Evolutionary conservation across 2,888 invertebrate species (phyloP).

Genomic region (Pachycephus smyrnensis): DNA sequence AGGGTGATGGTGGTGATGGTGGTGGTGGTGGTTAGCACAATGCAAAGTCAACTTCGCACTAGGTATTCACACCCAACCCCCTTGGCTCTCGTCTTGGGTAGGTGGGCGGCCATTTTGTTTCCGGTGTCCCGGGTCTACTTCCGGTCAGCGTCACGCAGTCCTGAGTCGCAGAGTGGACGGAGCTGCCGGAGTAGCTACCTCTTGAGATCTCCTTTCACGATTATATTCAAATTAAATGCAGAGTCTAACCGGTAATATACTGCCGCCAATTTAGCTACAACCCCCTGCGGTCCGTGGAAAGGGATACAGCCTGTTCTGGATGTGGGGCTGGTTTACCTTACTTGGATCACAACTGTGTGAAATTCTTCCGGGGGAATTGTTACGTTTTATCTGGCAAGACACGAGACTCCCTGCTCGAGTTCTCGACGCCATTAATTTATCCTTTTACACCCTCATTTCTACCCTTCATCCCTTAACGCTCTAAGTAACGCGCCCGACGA

Average conservation of each 20-base stretch:
- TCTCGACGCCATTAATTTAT: slow-evolving; percentile 13
- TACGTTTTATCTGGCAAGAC: slow-evolving; percentile 26
- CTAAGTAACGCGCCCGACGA: too few species aligned
- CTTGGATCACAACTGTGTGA: slow-evolving; percentile 25
- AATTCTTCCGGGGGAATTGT: slow-evolving; percentile 24
- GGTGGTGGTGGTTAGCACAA: slow-evolving; percentile 41
- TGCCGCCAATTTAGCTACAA: slow-evolving; percentile 66
- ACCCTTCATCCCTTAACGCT: too few species aligned
- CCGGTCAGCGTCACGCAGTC: slow-evolving; percentile 66
- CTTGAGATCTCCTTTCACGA: slow-evolving; percentile 63
- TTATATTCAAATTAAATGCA: slow-evolving; percentile 68
- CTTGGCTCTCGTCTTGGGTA: slow-evolving; percentile 20
- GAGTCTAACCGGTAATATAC: slow-evolving; percentile 65
- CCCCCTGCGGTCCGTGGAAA: slow-evolving; percentile 41
- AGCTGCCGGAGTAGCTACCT: slow-evolving; percentile 47
- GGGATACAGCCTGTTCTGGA: slow-evolving; percentile 4
- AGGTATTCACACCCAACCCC: slow-evolving; percentile 41
- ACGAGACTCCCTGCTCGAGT: background rate
- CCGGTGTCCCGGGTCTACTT: slow-evolving; percentile 65
- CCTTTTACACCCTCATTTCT: background rate
- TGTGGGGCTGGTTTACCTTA: slow-evolving; percentile 56
- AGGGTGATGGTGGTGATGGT: too few species aligned
- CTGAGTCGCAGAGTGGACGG: slow-evolving; percentile 55
- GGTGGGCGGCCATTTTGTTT: slow-evolving; percentile 61
- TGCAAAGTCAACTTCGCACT: slow-evolving; percentile 53